A percentile compares a stretch with the other conserved stretches of the same genome.
phyloP scores from a whole-genome alignment of 1,140 invertebrate species.

The Trichoplusia ni region DNA sequence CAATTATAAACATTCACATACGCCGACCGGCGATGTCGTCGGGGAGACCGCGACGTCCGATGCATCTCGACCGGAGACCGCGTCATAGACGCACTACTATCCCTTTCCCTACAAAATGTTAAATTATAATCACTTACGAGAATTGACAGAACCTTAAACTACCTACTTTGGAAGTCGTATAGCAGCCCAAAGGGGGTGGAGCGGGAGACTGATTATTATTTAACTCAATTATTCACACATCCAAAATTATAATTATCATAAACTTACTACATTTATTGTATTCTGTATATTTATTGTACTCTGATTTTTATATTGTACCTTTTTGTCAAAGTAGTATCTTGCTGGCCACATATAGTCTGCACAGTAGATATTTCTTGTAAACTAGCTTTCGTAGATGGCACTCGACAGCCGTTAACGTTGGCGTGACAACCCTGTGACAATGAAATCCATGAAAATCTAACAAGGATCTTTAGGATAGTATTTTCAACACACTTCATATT shows the following conservation, averaged over 20 bases:
- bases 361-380: constrained; percentile 47
- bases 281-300: too few relatives aligned
- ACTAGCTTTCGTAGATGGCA: constrained; percentile 56
- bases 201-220: too few relatives aligned
- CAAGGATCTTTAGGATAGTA: too few relatives aligned
- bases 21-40: constrained; percentile 52
- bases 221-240: too few relatives aligned
- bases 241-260: too few relatives aligned
- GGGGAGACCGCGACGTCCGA: constrained; percentile 49
- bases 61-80: constrained; percentile 38
- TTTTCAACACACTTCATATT: too few relatives aligned
- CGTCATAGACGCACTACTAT: constrained; percentile 53
- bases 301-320: too few relatives aligned
- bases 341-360: constrained; percentile 30
- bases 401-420: constrained; percentile 45
- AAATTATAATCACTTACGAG: not conserved
- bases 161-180: too few relatives aligned
- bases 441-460: not conserved
- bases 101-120: constrained; percentile 41
- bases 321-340: constrained; percentile 26
- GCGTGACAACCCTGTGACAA: constrained; percentile 45
- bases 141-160: too few relatives aligned
- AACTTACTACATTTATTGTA: too few relatives aligned
- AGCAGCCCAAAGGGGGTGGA: too few relatives aligned
- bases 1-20: constrained; percentile 38